These are phyloP conservation scores for Ifrita kowaldi DNA, from an alignment of 2,113 vertebrate species.

Conservation along the genomic window DNA sequence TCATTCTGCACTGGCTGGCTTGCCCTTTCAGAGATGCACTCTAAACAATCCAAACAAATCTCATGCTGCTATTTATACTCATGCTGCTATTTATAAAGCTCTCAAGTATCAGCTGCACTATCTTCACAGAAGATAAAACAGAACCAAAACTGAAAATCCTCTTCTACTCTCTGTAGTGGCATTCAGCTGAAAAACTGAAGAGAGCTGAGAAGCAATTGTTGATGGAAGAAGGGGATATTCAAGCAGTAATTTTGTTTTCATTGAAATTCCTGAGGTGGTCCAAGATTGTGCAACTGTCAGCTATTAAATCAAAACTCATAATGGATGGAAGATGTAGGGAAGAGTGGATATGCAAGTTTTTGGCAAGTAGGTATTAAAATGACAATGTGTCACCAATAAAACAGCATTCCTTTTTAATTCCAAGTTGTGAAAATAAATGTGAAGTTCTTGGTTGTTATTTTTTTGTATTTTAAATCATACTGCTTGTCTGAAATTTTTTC, in stretches of 20 bases:
- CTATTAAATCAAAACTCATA: not conserved
- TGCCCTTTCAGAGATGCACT: not conserved
- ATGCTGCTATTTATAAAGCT: not conserved
- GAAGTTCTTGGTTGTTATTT: not conserved
- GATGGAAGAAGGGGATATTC: not conserved
- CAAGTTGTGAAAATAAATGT: not conserved
- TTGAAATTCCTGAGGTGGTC: not conserved
- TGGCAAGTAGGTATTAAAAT: constrained; percentile 10
- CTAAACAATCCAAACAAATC: not conserved
- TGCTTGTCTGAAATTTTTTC: not conserved
- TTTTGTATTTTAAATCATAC: not conserved
- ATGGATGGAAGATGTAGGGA: not conserved
- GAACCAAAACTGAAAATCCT: not conserved
- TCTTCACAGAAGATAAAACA: not conserved
- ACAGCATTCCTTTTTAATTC: not conserved
- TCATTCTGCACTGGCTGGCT: not conserved
- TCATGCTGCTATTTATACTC: not conserved
- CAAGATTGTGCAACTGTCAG: not conserved
- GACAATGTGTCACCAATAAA: constrained; percentile 7
- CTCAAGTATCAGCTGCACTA: not conserved
- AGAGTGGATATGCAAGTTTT: not conserved
- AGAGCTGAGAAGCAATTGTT: not conserved
- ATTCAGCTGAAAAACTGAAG: not conserved
- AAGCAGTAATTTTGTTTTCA: not conserved
- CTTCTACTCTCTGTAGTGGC: not conserved